phyloP scores from a whole-genome alignment of 2,797 vertebrate genomes.

The Micromesistius poutassou region DNA sequence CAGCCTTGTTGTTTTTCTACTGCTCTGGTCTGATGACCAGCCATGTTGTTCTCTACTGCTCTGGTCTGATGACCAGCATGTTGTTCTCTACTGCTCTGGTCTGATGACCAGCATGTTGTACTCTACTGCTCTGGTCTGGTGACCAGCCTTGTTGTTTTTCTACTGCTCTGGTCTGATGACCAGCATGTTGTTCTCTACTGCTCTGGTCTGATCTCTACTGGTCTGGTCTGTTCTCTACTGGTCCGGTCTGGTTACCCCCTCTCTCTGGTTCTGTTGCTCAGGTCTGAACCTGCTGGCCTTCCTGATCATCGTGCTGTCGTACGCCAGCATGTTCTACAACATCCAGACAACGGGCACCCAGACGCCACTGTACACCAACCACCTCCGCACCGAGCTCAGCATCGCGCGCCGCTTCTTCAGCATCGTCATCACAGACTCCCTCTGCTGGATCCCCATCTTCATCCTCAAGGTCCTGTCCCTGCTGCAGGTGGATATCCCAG shows the following conservation, averaged over 20 bases:
- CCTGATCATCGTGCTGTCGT: slow-evolving; percentile 94
- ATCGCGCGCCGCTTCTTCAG: slow-evolving; percentile 97
- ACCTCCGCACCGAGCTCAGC: slow-evolving; percentile 92
- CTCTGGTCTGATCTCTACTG: too few species aligned
- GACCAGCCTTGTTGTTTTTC: too few species aligned
- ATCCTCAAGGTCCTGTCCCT: slow-evolving; percentile 93
- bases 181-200: too few species aligned
- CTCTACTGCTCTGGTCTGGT: too few species aligned
- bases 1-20: too few species aligned
- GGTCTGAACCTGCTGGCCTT: slow-evolving; percentile 95
- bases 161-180: too few species aligned
- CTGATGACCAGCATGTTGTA: too few species aligned
- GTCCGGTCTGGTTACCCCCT: not conserved
- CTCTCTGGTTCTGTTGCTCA: slow-evolving; percentile 40
- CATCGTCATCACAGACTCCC: slow-evolving; percentile 94
- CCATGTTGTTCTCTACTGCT: too few species aligned
- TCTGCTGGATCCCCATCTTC: slow-evolving; percentile 98
- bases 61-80: too few species aligned
- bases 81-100: too few species aligned
- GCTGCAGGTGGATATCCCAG: slow-evolving; percentile 94
- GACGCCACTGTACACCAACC: slow-evolving; percentile 88
- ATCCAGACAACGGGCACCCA: slow-evolving; percentile 87
- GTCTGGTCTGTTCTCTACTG: not conserved
- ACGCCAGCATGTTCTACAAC: slow-evolving; percentile 97
- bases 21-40: too few species aligned